Evolutionary conservation across 2,888 invertebrate genomes (phyloP).

Genomic region (Cryptus viduatorius): DNA sequence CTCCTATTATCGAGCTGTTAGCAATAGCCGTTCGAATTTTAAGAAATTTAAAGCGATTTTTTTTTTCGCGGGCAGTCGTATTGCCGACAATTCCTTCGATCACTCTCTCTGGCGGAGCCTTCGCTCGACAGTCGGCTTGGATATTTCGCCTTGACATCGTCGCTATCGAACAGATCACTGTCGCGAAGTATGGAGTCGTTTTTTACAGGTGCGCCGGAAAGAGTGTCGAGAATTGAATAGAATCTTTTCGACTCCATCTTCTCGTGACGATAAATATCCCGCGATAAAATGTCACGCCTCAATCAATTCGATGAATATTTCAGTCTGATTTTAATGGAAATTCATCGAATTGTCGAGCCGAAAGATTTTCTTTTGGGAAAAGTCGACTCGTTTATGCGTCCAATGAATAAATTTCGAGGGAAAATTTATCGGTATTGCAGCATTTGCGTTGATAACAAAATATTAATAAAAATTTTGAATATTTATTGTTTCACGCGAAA

Average conservation of each 20-base stretch:
- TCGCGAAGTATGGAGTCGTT: background rate
- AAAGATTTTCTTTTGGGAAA: no score
- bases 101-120: background rate
- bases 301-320: constrained; percentile 6
- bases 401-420: background rate
- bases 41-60: background rate
- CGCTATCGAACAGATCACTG: background rate
- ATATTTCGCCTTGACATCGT: no score
- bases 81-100: background rate
- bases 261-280: no score
- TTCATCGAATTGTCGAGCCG: no score
- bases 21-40: background rate
- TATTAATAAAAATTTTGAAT: no score
- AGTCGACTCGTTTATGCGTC: background rate
- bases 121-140: no score
- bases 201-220: background rate
- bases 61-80: background rate
- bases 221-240: background rate
- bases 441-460: no score
- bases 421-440: background rate
- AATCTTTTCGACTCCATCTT: background rate
- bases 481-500: background rate
- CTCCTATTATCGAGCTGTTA: background rate
- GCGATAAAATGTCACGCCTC: background rate
- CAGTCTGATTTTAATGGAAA: background rate